Conservation (phyloP, 2,797 vertebrate genomes). For the Alfaro cultratus region DNA sequence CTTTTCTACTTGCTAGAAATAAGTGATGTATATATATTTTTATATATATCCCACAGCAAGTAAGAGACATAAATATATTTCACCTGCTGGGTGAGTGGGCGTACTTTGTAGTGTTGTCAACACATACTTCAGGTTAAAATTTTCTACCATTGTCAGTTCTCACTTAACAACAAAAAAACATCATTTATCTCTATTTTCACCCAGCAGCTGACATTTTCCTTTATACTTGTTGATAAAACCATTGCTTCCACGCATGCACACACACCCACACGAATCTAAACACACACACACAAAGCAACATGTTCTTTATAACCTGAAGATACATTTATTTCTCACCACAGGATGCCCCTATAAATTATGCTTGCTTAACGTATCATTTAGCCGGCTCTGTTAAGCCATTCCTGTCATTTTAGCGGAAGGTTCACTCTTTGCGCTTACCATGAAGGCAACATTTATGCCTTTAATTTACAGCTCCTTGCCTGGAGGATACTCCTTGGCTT, state of each 20-base stretch:
- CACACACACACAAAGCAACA: slow-evolving; percentile 35
- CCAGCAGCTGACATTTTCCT: slow-evolving; percentile 34
- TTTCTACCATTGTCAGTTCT: slow-evolving; percentile 10
- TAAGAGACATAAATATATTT: slow-evolving; percentile 21
- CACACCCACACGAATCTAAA: slow-evolving; percentile 28
- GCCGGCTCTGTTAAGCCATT: slow-evolving; percentile 72
- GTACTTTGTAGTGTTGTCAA: slow-evolving; percentile 1
- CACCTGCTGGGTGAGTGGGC: slow-evolving; percentile 21
- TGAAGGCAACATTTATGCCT: slow-evolving; percentile 83
- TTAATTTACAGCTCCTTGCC: slow-evolving; percentile 85
- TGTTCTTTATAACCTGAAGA: slow-evolving; percentile 57
- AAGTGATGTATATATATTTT: slow-evolving; percentile 14
- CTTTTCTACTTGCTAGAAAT: slow-evolving; percentile 51
- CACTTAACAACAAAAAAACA: slow-evolving; percentile 16
- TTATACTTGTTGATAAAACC: slow-evolving; percentile 86
- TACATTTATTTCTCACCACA: slow-evolving; percentile 74
- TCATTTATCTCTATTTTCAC: slow-evolving; percentile 29
- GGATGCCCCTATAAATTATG: slow-evolving; percentile 78
- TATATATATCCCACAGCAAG: slow-evolving; percentile 14
- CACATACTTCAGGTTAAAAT: slow-evolving; percentile 1
- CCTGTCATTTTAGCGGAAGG: slow-evolving; percentile 80
- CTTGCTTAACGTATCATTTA: slow-evolving; percentile 80
- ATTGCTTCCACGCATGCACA: slow-evolving; percentile 15
- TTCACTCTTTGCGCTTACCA: slow-evolving; percentile 78
- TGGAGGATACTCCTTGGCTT: slow-evolving; percentile 82